Conservation (phyloP, 2,888 invertebrate genomes). For the Chironomus riparius region DNA sequence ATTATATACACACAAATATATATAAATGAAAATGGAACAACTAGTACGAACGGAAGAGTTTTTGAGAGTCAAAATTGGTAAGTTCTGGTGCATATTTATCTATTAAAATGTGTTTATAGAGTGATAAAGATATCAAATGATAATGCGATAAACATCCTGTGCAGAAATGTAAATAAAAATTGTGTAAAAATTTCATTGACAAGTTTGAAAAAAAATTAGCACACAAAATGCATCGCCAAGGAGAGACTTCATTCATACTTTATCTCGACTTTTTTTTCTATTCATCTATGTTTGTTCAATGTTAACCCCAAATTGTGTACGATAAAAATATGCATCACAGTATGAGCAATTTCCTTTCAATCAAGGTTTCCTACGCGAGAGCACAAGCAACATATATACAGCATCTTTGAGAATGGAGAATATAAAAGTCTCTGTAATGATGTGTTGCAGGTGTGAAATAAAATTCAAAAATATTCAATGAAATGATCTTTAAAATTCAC, state of each 20-base stretch:
- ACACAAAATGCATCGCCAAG: neutral
- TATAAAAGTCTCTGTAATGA: neutral
- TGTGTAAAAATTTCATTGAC: constrained; percentile 1
- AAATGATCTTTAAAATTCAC: neutral
- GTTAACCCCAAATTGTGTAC: neutral
- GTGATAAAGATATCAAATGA: neutral
- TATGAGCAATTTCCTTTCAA: neutral
- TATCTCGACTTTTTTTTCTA: too few species aligned
- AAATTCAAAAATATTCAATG: constrained; percentile 22
- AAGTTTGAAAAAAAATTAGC: neutral
- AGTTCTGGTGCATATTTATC: neutral
- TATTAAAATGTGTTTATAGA: neutral
- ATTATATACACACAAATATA: neutral
- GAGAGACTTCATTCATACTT: too few species aligned
- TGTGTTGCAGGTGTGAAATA: constrained; percentile 20
- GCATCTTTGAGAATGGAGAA: neutral
- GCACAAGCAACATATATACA: neutral
- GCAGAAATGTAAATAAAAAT: neutral
- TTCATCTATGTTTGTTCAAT: too few species aligned
- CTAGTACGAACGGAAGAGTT: constrained; percentile 12
- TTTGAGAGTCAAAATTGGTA: constrained; percentile 23
- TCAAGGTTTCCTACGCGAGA: neutral
- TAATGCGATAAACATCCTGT: neutral
- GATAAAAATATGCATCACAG: neutral
- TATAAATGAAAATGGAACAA: constrained; percentile 16